A percentile compares a stretch with the other conserved stretches of the same genome.
phyloP scores from a whole-genome alignment of 2,888 invertebrate genomes.

The Eristalinus sepulchralis region DNA sequence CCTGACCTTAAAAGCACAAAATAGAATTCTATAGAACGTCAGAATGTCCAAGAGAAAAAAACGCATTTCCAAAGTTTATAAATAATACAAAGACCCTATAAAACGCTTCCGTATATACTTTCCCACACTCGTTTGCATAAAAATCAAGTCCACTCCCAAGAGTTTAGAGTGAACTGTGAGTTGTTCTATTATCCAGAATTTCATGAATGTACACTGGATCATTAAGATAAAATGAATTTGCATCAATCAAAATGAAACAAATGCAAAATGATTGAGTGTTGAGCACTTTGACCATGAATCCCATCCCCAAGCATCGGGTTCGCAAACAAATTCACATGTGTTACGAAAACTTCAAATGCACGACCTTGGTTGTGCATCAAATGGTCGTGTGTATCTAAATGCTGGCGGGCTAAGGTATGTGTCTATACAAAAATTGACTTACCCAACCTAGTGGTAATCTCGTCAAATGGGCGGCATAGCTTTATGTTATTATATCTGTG shows the following conservation, averaged over 20 bases:
- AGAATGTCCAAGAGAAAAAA: no score
- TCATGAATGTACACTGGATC: background rate
- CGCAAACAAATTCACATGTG: conserved; percentile 41
- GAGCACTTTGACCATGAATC: background rate
- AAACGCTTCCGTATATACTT: background rate
- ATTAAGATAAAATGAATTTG: background rate
- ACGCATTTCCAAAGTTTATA: background rate
- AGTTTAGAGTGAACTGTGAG: background rate
- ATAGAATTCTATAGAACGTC: no score
- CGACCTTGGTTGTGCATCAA: conserved; percentile 23
- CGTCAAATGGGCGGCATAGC: conserved; percentile 29
- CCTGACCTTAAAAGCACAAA: no score
- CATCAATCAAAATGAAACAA: background rate
- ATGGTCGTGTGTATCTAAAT: background rate
- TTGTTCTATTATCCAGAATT: background rate
- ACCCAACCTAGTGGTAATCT: conserved; percentile 24
- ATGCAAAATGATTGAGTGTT: conserved; percentile 1
- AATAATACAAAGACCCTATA: background rate
- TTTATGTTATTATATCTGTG: conserved; percentile 14
- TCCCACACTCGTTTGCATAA: background rate
- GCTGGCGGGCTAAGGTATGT: background rate
- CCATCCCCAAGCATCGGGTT: conserved; percentile 23
- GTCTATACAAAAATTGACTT: conserved; percentile 25
- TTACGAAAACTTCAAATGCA: conserved; percentile 32
- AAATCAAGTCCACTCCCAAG: background rate